A percentile compares a stretch with the other conserved stretches of the same genome.
Conservation (phyloP, 2,113 vertebrate genomes). For the Thomomys bottae region DNA sequence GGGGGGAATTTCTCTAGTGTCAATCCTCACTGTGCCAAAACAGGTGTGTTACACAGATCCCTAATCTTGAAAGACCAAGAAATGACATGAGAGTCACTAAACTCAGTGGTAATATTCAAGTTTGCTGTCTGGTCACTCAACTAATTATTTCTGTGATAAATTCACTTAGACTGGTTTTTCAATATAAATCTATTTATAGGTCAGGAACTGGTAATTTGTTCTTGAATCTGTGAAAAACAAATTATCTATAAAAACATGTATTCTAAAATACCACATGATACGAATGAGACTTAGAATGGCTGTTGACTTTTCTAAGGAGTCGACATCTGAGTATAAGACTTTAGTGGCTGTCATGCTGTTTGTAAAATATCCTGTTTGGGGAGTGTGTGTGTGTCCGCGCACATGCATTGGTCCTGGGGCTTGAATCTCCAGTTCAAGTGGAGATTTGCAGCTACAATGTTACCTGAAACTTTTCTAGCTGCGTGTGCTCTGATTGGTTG, state of each 20-base stretch:
- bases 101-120: background rate
- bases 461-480: too few species aligned
- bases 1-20: background rate
- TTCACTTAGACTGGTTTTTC: conserved; percentile 60
- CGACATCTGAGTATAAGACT: background rate
- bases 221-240: conserved; percentile 67
- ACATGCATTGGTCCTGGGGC: too few species aligned
- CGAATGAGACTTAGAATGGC: conserved; percentile 41
- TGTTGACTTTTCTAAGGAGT: conserved; percentile 22
- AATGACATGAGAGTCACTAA: background rate
- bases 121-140: background rate
- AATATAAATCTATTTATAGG: conserved; percentile 64
- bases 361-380: background rate
- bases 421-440: too few species aligned
- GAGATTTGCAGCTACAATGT: too few species aligned
- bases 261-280: conserved; percentile 37
- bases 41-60: background rate
- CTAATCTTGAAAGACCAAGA: background rate
- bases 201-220: conserved; percentile 70
- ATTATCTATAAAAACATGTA: conserved; percentile 57
- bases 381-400: too few species aligned
- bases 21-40: background rate
- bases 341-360: background rate
- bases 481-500: too few species aligned
- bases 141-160: conserved; percentile 37